Percentiles rank a stretch among this genome's conserved stretches.
These are phyloP conservation scores for Zygaena filipendulae DNA, from an alignment of 2,888 invertebrate species.

Conservation along the genomic window DNA sequence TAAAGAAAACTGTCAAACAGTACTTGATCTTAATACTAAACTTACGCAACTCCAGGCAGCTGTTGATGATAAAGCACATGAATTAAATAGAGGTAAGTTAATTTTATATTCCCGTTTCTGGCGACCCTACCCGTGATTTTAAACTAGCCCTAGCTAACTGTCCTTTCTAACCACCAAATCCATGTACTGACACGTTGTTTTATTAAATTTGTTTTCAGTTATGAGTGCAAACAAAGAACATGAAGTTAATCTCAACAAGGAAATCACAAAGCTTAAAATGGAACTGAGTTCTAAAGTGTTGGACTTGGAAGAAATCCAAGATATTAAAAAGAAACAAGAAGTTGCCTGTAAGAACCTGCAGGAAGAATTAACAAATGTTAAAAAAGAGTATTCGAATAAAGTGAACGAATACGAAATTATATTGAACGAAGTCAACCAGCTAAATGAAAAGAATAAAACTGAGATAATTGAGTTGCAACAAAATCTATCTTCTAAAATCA, in stretches of 20 bases:
- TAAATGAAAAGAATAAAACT: constrained; percentile 47
- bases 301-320: constrained; percentile 62
- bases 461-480: constrained; percentile 51
- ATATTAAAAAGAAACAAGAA: constrained; percentile 49
- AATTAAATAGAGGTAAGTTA: constrained; percentile 57
- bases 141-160: too few relatives aligned
- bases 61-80: constrained; percentile 60
- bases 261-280: constrained; percentile 63
- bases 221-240: constrained; percentile 56
- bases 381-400: constrained; percentile 47
- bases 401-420: constrained; percentile 57
- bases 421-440: constrained; percentile 47
- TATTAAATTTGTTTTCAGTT: constrained; percentile 35
- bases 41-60: constrained; percentile 54
- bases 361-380: constrained; percentile 42
- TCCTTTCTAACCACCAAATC: too few relatives aligned
- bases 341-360: constrained; percentile 37
- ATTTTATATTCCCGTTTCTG: too few relatives aligned
- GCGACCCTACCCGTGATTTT: too few relatives aligned
- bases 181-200: too few relatives aligned
- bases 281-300: constrained; percentile 65
- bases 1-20: constrained; percentile 55
- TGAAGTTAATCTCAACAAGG: constrained; percentile 58
- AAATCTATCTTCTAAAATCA: constrained; percentile 41
- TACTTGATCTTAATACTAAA: constrained; percentile 56